Conservation (phyloP, 2,888 invertebrate genomes). For the Dicroscelio sp. region DNA sequence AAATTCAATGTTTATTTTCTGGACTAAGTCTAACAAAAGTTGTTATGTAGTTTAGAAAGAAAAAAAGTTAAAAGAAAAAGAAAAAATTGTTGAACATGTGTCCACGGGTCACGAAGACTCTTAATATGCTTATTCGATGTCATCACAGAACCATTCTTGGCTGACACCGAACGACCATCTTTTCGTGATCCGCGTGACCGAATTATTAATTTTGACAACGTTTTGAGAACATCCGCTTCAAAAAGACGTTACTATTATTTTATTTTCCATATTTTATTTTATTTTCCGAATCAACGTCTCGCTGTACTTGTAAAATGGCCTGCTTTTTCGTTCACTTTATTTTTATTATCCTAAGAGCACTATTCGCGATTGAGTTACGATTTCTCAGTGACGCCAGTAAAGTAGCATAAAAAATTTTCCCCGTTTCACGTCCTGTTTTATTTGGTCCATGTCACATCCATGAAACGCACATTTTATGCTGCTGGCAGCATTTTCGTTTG, state of each 20-base stretch:
- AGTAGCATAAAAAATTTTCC: constrained; percentile 30
- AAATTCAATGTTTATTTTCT: constrained; percentile 86
- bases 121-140: constrained; percentile 57
- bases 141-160: not conserved
- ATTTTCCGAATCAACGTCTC: constrained; percentile 80
- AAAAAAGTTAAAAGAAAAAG: constrained; percentile 49
- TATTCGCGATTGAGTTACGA: constrained; percentile 62
- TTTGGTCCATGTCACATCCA: not conserved
- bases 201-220: constrained; percentile 80
- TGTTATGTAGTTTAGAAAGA: constrained; percentile 86
- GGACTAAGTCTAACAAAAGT: constrained; percentile 85
- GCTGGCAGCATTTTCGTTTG: constrained; percentile 63
- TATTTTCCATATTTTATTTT: constrained; percentile 84
- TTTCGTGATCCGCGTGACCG: constrained; percentile 73
- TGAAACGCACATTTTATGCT: constrained; percentile 30
- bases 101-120: constrained; percentile 75
- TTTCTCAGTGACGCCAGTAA: constrained; percentile 41
- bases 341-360: constrained; percentile 83
- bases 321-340: constrained; percentile 88
- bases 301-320: constrained; percentile 88
- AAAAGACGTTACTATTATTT: constrained; percentile 82
- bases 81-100: constrained; percentile 64
- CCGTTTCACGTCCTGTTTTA: not conserved
- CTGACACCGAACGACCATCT: constrained; percentile 64
- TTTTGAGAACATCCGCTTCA: constrained; percentile 78